A percentile compares a stretch with the other conserved stretches of the same genome.
Conservation (phyloP, 1,140 invertebrate species). For the Galendromus occidentalis region DNA sequence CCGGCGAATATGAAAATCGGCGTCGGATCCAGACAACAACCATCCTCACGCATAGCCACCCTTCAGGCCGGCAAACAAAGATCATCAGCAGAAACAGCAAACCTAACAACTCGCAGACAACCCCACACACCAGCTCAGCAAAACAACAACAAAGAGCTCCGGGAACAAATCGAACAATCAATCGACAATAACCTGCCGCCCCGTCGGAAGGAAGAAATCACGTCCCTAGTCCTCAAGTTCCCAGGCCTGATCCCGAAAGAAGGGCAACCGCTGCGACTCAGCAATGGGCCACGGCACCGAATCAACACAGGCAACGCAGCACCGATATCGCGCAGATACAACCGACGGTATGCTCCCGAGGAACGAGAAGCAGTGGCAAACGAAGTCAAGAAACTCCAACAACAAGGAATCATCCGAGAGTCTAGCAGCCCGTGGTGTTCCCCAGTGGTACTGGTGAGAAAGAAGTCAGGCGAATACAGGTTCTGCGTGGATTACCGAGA, state of each 20-base stretch:
- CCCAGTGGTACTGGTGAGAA: slow-evolving; percentile 18
- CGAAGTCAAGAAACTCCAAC: slow-evolving; percentile 13
- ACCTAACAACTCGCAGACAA: too few relatives aligned
- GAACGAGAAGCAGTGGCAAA: slow-evolving; percentile 14
- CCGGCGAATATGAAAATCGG: too few relatives aligned
- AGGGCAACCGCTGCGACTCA: not conserved
- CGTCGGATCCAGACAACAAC: too few relatives aligned
- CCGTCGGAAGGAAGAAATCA: not conserved
- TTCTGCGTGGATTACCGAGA: slow-evolving; percentile 31
- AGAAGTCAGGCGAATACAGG: slow-evolving; percentile 26
- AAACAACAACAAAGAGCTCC: too few relatives aligned
- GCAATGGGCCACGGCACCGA: slow-evolving; percentile 16
- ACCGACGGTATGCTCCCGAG: not conserved
- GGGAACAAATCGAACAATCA: too few relatives aligned
- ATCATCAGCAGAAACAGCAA: too few relatives aligned
- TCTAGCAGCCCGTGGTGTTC: slow-evolving; percentile 9
- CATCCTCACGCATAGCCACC: too few relatives aligned
- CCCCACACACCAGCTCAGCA: too few relatives aligned
- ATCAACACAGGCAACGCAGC: slow-evolving; percentile 21
- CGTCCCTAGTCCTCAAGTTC: not conserved
- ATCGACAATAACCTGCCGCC: too few relatives aligned
- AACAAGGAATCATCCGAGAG: not conserved
- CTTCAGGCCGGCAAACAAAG: too few relatives aligned
- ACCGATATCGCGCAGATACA: slow-evolving; percentile 16
- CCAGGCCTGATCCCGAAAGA: not conserved